Evolutionary conservation across 2,113 vertebrate species (phyloP), one percentile per base, ranked within the genome.

Genomic region (Carlito syrichta): DNA sequence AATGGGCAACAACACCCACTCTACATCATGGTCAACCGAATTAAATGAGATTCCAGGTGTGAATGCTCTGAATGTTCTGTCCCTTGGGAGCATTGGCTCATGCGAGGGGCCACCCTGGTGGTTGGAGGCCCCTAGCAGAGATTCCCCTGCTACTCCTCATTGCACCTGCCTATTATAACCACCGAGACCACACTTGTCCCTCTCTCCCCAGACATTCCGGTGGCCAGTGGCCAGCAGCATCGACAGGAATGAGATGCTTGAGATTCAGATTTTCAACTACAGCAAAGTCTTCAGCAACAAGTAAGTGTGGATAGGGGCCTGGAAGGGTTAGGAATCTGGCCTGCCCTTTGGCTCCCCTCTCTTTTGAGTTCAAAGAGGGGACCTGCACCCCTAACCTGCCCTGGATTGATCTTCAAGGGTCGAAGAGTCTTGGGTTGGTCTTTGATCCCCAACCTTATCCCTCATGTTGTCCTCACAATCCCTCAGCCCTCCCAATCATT

Each of bases 281-380:
- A 99, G 99, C 99, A 99, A 99, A 97, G 99, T 99, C 97, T 99
- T 99, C 98, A 99, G 99, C 97, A 99, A 99, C 99, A 99, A 99
- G 99, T 99, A 86, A 98, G 98, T 83, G 5, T 0, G 1, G 62
- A 23, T 2, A 0, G 4, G 63, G 63, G 13, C 3, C 19, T 14
- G 0, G 6, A 3, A 3, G 45, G n/a, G 23, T 6, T 32, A 68
- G 35, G 23, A n/a, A 0, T 6, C 50, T n/a, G 40, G 13, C 78
- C 62, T 89, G 20, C 30, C 35, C 56, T 50, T 25, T 1, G 54
- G 25, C 17, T 66, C 4, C 48, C 19, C 9, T 86, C 32, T 69
- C 40, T 54, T 71, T 38, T 45, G 71, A 38, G 40, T 11, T 71
- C 68, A 22, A 43, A 87, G 45, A 22, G 17, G 40, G 38, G 12